A percentile compares a stretch with the other conserved stretches of the same genome.
Evolutionary conservation across 1,140 invertebrate genomes (phyloP).

Genomic region (Episyrphus balteatus): DNA sequence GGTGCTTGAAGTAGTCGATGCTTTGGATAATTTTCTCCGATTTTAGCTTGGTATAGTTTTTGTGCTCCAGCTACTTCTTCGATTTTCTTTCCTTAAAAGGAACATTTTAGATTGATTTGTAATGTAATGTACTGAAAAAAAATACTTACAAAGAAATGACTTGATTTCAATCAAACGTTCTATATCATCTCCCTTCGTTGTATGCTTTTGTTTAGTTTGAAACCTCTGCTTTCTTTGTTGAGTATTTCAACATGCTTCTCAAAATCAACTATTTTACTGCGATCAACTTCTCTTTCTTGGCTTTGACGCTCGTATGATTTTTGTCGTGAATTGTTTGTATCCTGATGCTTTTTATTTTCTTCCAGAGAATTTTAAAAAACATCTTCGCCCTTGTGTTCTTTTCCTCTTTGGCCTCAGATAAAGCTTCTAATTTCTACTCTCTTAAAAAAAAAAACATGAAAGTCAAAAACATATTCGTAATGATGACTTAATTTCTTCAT

Average conservation of each 20-base stretch:
- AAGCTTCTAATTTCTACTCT: constrained; percentile 82
- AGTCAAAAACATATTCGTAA: background rate
- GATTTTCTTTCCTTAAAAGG: too few species aligned
- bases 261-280: constrained; percentile 54
- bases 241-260: constrained; percentile 58
- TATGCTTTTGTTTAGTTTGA: constrained; percentile 59
- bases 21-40: too few species aligned
- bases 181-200: constrained; percentile 59
- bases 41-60: too few species aligned
- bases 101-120: too few species aligned
- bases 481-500: constrained; percentile 32
- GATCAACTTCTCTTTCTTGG: constrained; percentile 55
- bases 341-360: constrained; percentile 67
- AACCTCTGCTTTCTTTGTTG: constrained; percentile 62
- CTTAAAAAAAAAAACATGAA: constrained; percentile 44
- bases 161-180: constrained; percentile 54
- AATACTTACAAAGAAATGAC: too few species aligned
- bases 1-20: too few species aligned
- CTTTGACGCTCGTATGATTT: constrained; percentile 54
- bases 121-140: too few species aligned
- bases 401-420: constrained; percentile 79
- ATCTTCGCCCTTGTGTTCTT: constrained; percentile 75
- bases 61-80: too few species aligned
- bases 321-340: constrained; percentile 61
- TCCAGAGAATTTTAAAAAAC: constrained; percentile 67